Percentiles rank a stretch among this genome's conserved stretches.
Conservation (phyloP, 92 coral and sea anemone species). For the Siderastrea siderea region DNA sequence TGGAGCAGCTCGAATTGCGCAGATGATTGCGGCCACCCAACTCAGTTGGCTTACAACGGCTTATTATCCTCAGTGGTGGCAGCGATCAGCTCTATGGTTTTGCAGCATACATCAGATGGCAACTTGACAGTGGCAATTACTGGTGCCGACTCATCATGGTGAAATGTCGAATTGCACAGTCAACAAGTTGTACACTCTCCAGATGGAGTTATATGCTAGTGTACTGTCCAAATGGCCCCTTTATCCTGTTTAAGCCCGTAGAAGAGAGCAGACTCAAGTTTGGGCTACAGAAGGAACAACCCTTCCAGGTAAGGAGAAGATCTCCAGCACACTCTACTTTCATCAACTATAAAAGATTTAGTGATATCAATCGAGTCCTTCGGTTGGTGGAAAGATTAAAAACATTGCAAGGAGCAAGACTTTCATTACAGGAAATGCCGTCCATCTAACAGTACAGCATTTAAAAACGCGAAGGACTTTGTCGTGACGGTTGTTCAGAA, state of each 20-base stretch:
- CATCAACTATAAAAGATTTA: too few species aligned
- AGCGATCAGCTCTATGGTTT: slow-evolving; percentile 71
- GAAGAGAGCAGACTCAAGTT: slow-evolving; percentile 51
- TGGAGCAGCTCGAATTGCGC: neutral
- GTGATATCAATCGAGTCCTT: too few species aligned
- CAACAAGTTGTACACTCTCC: slow-evolving; percentile 16
- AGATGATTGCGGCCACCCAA: slow-evolving; percentile 57
- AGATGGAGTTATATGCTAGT: slow-evolving; percentile 68
- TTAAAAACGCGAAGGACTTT: slow-evolving; percentile 71
- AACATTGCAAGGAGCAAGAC: too few species aligned
- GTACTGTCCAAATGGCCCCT: neutral
- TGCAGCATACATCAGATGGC: slow-evolving; percentile 51
- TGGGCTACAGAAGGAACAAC: too few species aligned
- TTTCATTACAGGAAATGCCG: too few species aligned
- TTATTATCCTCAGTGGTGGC: slow-evolving; percentile 68
- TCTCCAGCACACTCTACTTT: too few species aligned
- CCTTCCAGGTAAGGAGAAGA: slow-evolving; percentile 57
- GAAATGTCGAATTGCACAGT: slow-evolving; percentile 68
- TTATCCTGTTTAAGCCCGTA: slow-evolving; percentile 58
- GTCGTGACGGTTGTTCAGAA: slow-evolving; percentile 63
- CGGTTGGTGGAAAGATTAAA: too few species aligned
- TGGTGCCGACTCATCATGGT: slow-evolving; percentile 70
- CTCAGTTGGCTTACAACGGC: slow-evolving; percentile 57
- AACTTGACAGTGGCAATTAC: too few species aligned
- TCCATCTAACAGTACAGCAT: too few species aligned